Percentiles rank a stretch among this genome's conserved stretches.
phyloP scores from a whole-genome alignment of 2,888 invertebrate genomes.

The Sphinx pinastri region DNA sequence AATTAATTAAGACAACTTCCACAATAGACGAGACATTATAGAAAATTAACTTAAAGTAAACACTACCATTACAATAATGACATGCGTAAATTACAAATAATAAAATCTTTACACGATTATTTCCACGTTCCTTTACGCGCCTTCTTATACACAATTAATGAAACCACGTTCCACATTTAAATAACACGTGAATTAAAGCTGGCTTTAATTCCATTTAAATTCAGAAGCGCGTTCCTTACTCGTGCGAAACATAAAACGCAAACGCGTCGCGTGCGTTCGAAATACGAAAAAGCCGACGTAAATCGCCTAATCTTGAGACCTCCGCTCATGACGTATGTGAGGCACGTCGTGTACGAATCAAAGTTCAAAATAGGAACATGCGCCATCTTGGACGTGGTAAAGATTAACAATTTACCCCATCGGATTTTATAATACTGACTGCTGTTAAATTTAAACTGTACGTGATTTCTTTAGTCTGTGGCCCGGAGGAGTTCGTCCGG shows the following conservation, averaged over 20 bases:
- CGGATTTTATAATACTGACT: constrained; percentile 12
- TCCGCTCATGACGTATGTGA: constrained; percentile 78
- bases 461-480: constrained; percentile 47
- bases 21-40: no score
- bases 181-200: constrained; percentile 45
- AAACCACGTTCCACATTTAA: constrained; percentile 62
- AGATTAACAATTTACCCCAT: constrained; percentile 40
- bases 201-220: constrained; percentile 69
- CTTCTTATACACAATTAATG: constrained; percentile 56
- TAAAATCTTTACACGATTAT: not conserved
- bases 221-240: constrained; percentile 59
- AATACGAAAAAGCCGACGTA: constrained; percentile 80
- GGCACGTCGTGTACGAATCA: constrained; percentile 69
- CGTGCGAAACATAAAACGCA: constrained; percentile 69
- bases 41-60: not conserved
- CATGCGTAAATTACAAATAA: not conserved
- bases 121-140: constrained; percentile 15
- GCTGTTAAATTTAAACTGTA: constrained; percentile 1
- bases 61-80: no score
- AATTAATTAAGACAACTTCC: no score
- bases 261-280: constrained; percentile 63
- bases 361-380: constrained; percentile 66
- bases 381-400: constrained; percentile 61
- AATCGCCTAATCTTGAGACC: constrained; percentile 82
- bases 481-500: constrained; percentile 49